A percentile compares a stretch with the other conserved stretches of the same genome.
phyloP scores from a whole-genome alignment of 2,113 vertebrate species.

The Oreochromis tanganicae region DNA sequence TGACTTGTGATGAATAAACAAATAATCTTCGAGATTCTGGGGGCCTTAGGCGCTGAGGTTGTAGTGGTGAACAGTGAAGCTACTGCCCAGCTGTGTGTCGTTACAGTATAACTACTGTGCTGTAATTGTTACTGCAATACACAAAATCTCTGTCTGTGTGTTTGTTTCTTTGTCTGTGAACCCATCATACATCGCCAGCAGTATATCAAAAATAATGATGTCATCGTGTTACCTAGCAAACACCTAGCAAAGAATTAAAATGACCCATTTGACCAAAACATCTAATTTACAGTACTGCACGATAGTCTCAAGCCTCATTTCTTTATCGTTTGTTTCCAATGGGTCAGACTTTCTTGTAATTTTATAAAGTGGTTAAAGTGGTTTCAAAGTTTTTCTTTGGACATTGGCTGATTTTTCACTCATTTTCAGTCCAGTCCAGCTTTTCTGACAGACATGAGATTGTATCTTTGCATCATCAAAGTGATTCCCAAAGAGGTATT shows the following conservation, averaged over 20 bases:
- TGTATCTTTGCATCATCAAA: not conserved
- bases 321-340: not conserved
- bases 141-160: not conserved
- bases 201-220: not conserved
- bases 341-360: not conserved
- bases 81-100: not conserved
- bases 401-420: not conserved
- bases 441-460: not conserved
- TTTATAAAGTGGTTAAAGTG: not conserved
- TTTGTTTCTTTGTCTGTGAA: not conserved
- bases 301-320: not conserved
- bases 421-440: not conserved
- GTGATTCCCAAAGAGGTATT: not conserved
- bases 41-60: not conserved
- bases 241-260: not conserved
- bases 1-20: not conserved
- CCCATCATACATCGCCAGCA: not conserved
- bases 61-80: not conserved
- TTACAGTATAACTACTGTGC: not conserved
- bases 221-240: not conserved
- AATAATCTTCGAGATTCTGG: not conserved
- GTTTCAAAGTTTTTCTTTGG: not conserved
- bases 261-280: not conserved
- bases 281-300: not conserved
- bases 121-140: not conserved